Base-by-base conservation (phyloP, 2,113 vertebrate genomes). In the Circaetus cinerascens region DNA sequence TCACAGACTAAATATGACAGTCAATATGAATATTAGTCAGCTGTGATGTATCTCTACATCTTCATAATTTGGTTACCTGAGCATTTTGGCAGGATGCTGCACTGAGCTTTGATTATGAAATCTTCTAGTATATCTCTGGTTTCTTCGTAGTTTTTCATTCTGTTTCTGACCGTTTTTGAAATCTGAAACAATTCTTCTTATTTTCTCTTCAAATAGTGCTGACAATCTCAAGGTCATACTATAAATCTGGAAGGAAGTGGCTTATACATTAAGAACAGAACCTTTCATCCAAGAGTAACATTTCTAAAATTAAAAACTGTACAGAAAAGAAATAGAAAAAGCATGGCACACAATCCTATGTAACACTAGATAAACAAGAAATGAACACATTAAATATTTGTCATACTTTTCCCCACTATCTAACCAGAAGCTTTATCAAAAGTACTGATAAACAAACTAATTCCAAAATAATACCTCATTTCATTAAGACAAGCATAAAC, bases 171-270 rank as follows among this genome's bases (percentile, higher is more conserved):
- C 98, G 18, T 98, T 99, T 98, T 98, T 99, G 97, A 99, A 99
- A 88, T 99, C 99, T 1, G 98, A 99, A 95, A 99, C 98, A 91
- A 99, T 98, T 92, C 98, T 98, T 93, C 99, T 97, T 96, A 99
- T 99, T 92, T 98, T 98, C 97, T 99, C 99, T 96, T 99, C 99
- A 84, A 99, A 99, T 84, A 99, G 98, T 16, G 99, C 99, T 68
- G 99, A 99, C 48, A 99, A 97, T 41, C 99, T 99, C 98, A 99
- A 96, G 22, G 99, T 99, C 99, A 99, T 99, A n/a, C 99, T 99
- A 76, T 99, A 99, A 97, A 99, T 99, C 99, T 99, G 93, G 7
- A 88, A 69, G 68, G 50, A 76, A 93, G 77, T 56, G 32, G 43
- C 13, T 56, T 78, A 45, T 34, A 79, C 25, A 75, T 95, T 88